Evolutionary conservation across 2,797 vertebrate species (phyloP), one percentile per base, ranked within the genome.

Genomic region (Xiphophorus birchmanni): DNA sequence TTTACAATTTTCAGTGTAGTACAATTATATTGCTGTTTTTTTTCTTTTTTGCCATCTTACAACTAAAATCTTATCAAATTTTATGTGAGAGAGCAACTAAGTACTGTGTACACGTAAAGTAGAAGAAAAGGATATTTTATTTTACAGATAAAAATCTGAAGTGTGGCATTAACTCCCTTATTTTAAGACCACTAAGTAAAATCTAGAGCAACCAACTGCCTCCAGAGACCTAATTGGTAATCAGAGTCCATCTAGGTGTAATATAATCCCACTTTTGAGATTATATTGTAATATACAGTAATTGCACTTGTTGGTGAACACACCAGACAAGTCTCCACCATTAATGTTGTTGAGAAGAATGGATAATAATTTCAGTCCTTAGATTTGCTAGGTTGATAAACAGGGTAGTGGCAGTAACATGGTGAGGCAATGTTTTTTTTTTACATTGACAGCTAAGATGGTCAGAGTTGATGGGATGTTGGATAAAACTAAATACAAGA

Each of bases 1-100:
- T 91, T 91, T 93, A 88, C 84, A 82, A 72, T 84, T 83, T 86
- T 80, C 54, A 47, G 78, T 10, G 2, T 76, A 78, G 87, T 90
- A 72, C 85, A 84, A 73, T 90, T 87, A 81, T 82, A 29, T 5
- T 29, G 26, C n/a, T 6, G 56, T 6, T 32, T 23, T 15, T n/a
- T 32, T 32, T 15, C 10, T 58, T 60, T 8, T 45, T 29, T 45
- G 26, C 5, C 26, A 29, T 17, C 12, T 47, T 72, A 72, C 69
- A 72, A 45, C 26, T 47, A 72, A 72, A 45, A 32, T 6, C 3
- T 47, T 17, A 29, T 47, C 0, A 13, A 6, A 72, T 45, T 45
- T 45, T 44, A 42, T n/a, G 42, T 44, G 12, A 29, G 13, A 44
- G 23, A 44, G 26, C 23, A 45, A 44, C 26, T 17, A 23, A 69